These are phyloP conservation scores for Amazona vittata DNA, from an alignment of 2,113 vertebrate genomes.

Conservation along the genomic window DNA sequence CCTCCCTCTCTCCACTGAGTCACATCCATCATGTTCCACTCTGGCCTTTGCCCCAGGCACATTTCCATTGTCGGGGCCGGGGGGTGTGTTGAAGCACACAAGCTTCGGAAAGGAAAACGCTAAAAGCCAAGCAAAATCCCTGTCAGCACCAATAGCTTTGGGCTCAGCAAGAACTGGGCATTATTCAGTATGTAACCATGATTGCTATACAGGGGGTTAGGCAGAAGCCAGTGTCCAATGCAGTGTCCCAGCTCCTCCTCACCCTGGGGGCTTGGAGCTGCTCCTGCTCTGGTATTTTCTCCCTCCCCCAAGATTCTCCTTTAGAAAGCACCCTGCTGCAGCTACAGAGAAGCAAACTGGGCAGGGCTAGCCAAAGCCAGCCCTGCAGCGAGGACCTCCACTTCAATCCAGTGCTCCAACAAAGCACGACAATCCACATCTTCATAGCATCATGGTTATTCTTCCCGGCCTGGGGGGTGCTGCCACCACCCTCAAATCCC, in stretches of 20 bases:
- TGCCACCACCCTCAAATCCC: background rate
- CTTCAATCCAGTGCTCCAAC: rapidly evolving
- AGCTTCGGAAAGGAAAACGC: background rate
- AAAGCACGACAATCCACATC: rapidly evolving
- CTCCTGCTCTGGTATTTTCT: background rate
- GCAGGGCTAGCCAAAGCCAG: rapidly evolving
- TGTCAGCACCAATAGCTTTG: background rate
- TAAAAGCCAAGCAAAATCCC: background rate
- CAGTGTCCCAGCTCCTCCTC: background rate
- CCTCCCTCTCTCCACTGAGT: conserved; percentile 11
- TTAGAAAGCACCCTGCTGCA: background rate
- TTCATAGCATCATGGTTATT: background rate
- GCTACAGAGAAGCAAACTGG: rapidly evolving
- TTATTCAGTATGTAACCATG: rapidly evolving
- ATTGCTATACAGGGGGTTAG: rapidly evolving
- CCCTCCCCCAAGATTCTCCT: background rate
- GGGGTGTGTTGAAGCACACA: background rate
- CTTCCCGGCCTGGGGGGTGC: too few relatives aligned
- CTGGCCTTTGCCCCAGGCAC: background rate
- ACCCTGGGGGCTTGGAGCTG: background rate
- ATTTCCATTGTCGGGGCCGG: rapidly evolving
- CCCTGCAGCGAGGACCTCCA: rapidly evolving
- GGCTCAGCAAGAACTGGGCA: background rate
- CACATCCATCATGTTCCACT: background rate
- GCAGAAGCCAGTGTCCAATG: rapidly evolving